Evolutionary conservation across 2,888 invertebrate genomes (phyloP).

Genomic region (Xestia rhomboidea): DNA sequence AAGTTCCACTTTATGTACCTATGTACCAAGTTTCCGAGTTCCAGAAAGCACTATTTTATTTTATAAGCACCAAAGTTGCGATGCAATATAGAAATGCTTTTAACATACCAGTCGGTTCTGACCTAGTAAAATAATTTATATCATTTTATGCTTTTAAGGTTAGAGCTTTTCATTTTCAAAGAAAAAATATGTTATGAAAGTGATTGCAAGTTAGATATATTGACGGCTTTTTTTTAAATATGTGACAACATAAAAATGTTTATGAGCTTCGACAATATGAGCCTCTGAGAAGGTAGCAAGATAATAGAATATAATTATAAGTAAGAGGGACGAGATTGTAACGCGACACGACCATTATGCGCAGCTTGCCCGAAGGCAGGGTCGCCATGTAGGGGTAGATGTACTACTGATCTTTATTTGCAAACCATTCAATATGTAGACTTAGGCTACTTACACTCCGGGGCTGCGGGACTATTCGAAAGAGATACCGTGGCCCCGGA

Average conservation of each 20-base stretch:
- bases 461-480: too few species aligned
- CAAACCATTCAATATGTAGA: too few species aligned
- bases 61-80: conserved; percentile 2
- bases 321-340: neutral
- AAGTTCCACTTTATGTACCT: neutral
- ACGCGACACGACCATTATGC: too few species aligned
- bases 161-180: neutral
- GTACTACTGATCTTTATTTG: too few species aligned
- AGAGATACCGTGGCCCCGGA: too few species aligned
- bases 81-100: conserved; percentile 32
- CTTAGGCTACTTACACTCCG: too few species aligned
- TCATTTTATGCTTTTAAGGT: neutral
- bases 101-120: conserved; percentile 10
- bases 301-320: too few species aligned
- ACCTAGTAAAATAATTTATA: conserved; percentile 12
- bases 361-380: too few species aligned
- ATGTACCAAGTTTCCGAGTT: conserved; percentile 6
- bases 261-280: neutral
- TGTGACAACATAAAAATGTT: neutral
- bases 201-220: neutral
- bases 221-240: neutral
- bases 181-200: neutral
- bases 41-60: conserved; percentile 9
- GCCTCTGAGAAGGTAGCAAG: neutral
- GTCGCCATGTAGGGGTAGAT: too few species aligned